Base-by-base conservation (phyloP, 2,797 vertebrate genomes). In the Pygocentrus nattereri region DNA sequence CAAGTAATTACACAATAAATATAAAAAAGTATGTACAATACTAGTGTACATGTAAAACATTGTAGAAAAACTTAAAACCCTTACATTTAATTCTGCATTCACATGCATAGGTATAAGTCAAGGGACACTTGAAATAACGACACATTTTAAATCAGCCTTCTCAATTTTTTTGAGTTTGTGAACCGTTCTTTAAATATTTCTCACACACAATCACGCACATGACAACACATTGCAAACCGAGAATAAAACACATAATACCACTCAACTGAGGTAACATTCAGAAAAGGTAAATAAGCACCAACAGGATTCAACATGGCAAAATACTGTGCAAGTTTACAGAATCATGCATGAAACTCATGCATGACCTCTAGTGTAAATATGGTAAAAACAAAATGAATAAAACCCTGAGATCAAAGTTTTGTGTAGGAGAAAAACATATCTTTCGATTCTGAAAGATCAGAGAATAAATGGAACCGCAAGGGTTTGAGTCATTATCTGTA, bases 351-450 rank as follows among this genome's bases (percentile, higher is more conserved):
- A 69, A 90, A 74, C 84, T 85, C 86, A 80, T 79, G 84, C 91
- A 90, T 87, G 88, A 91, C 90, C 91, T 89, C 80, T 78, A 92
- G 68, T 50, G 90, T 92, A 92, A 93, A 93, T 90, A 91, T 84
- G 52, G 88, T 73, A 71, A 88, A 86, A 88, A 89, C 88, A 54
- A 84, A 65, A 41, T 58, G 73, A 80, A 84, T 70, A 85, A 83
- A 88, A 86, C 85, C 87, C 89, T 88, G 85, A 86, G 84, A 80
- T 54, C 18, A 30, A 78, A 25, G 21, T 23, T 38, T 49, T 64
- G 27, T 50, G 27, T 25, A 19, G 25, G 16, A 4, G 31, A 69
- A 44, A 64, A 49, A 13, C n/a, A 41, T 68, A 38, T 21, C 13
- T 38, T 64, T n/a, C 61, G 16, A 23, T 13, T 69, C n/a, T 47